A percentile compares a stretch with the other conserved stretches of the same genome.
Conservation (phyloP, 1,140 invertebrate species). For the Chironomus striatipennis region DNA sequence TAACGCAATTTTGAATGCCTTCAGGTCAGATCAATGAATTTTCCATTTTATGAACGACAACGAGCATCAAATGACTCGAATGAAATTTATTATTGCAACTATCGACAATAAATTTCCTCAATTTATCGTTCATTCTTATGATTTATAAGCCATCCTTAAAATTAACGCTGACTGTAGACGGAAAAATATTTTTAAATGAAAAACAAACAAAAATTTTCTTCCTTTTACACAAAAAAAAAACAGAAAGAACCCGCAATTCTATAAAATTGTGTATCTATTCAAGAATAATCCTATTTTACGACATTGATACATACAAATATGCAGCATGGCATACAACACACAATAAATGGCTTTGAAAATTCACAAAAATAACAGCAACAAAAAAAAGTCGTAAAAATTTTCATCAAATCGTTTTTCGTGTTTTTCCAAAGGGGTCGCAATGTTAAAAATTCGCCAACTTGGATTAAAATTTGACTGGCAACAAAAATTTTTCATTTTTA, state of each 20-base stretch:
- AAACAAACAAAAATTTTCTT: neutral
- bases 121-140: constrained; percentile 11
- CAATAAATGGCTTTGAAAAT: neutral
- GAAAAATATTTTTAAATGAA: neutral
- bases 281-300: constrained; percentile 21
- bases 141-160: neutral
- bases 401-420: constrained; percentile 23
- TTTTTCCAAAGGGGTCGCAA: too few relatives aligned
- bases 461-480: too few relatives aligned
- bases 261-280: neutral
- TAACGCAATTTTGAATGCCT: too few relatives aligned
- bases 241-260: neutral
- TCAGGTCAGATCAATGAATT: neutral
- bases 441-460: too few relatives aligned
- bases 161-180: too few relatives aligned
- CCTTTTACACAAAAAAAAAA: too few relatives aligned
- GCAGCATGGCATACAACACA: neutral
- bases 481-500: too few relatives aligned
- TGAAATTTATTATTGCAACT: neutral
- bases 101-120: constrained; percentile 4
- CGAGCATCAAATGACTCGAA: constrained; percentile 7
- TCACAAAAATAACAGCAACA: neutral
- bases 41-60: neutral
- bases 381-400: constrained; percentile 17
- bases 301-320: constrained; percentile 16